Conservation (phyloP, 2,113 vertebrate species). For the Anarrhichthys ocellatus region DNA sequence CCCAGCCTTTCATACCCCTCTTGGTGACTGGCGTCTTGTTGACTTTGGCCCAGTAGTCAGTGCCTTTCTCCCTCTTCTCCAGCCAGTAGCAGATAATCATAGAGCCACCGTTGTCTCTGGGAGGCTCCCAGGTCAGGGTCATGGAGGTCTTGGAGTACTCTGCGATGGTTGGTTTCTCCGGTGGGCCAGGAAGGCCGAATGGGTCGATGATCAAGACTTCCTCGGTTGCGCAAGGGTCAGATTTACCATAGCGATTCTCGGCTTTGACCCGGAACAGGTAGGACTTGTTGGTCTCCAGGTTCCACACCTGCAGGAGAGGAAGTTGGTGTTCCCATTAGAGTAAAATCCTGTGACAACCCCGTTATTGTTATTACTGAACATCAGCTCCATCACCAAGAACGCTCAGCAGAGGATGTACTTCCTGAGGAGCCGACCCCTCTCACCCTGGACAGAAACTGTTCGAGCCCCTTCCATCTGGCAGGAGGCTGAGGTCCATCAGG, state of each 20-base stretch:
- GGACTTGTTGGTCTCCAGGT: constrained; percentile 89
- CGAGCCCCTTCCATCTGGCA: no score
- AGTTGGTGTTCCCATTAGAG: not conserved
- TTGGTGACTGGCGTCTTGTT: constrained; percentile 93
- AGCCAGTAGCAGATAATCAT: constrained; percentile 95
- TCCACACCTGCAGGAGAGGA: constrained; percentile 87
- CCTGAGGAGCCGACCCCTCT: no score
- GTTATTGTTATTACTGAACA: not conserved
- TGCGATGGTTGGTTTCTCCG: constrained; percentile 91
- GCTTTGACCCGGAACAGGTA: constrained; percentile 94
- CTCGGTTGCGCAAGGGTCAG: constrained; percentile 92
- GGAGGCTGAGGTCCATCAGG: no score
- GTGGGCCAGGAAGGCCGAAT: constrained; percentile 93
- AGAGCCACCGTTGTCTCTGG: constrained; percentile 91
- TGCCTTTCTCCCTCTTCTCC: constrained; percentile 94
- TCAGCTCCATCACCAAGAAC: no score
- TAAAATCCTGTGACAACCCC: not conserved
- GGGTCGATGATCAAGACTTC: constrained; percentile 94
- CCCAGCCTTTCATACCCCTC: constrained; percentile 89
- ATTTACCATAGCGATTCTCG: constrained; percentile 94
- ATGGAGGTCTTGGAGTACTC: constrained; percentile 91
- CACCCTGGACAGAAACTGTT: no score
- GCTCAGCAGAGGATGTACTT: no score
- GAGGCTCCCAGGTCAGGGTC: constrained; percentile 95
- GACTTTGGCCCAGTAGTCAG: constrained; percentile 92